Evolutionary conservation across 2,113 vertebrate genomes (phyloP).

Genomic region (Apaloderma vittatum): DNA sequence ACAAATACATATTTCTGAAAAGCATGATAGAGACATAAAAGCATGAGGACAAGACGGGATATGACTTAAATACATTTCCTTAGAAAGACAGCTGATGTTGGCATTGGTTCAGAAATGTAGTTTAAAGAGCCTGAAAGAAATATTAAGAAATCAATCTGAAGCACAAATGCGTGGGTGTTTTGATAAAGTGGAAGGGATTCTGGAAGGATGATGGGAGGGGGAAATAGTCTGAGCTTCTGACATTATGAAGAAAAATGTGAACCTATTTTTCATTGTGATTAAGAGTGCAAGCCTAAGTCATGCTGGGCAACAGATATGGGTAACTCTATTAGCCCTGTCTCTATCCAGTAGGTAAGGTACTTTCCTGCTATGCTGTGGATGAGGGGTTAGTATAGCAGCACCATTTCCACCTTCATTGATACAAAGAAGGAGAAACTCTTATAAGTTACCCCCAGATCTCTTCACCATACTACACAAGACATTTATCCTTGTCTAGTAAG

Average conservation of each 20-base stretch:
- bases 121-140: neutral
- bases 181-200: neutral
- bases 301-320: neutral
- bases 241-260: neutral
- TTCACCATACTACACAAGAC: neutral
- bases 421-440: neutral
- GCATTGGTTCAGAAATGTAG: neutral
- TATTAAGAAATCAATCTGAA: neutral
- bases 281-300: neutral
- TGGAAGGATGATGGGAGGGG: neutral
- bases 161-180: neutral
- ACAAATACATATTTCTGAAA: neutral
- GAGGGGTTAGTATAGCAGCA: neutral
- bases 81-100: neutral
- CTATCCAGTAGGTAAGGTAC: neutral
- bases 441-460: rapidly evolving
- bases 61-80: neutral
- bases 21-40: neutral
- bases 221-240: neutral
- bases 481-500: neutral
- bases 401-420: neutral
- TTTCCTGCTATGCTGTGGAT: neutral
- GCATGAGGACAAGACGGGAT: neutral
- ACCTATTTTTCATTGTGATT: neutral
- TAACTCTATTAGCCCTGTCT: neutral